Percentiles rank a stretch among this genome's conserved stretches.
These are phyloP conservation scores for Xiphophorus hellerii DNA, from an alignment of 2,113 vertebrate genomes.

Conservation along the genomic window DNA sequence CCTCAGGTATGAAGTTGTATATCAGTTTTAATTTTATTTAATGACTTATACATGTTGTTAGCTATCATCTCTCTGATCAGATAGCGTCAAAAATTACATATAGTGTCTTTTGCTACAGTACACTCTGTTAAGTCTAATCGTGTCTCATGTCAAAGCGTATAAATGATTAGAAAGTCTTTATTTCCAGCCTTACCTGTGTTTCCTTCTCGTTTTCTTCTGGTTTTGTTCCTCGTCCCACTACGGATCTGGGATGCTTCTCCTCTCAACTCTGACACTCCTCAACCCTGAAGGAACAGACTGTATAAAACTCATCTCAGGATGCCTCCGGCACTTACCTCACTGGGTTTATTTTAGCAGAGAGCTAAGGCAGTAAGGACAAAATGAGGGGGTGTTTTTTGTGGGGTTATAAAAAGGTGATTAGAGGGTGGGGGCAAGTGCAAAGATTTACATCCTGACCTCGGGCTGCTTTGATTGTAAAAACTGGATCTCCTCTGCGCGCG, in stretches of 20 bases:
- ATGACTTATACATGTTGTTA: background rate
- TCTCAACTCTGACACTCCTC: constrained; percentile 51
- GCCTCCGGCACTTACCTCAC: constrained; percentile 75
- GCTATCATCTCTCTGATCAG: background rate
- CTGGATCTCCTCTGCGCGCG: constrained; percentile 49
- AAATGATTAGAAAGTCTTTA: background rate
- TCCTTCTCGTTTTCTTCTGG: constrained; percentile 21
- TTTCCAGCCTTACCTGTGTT: constrained; percentile 54
- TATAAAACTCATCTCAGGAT: constrained; percentile 64
- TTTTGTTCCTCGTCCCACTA: constrained; percentile 20
- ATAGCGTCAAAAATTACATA: background rate
- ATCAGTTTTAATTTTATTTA: background rate
- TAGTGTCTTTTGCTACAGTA: no score
- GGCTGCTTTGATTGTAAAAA: constrained; percentile 74
- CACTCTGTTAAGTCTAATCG: background rate
- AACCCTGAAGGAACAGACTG: constrained; percentile 39
- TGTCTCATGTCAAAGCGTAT: background rate
- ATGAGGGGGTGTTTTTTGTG: constrained; percentile 21
- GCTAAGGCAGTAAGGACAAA: constrained; percentile 57
- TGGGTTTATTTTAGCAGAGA: constrained; percentile 76
- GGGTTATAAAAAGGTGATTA: constrained; percentile 45
- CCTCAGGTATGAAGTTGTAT: background rate
- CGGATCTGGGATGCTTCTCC: constrained; percentile 46
- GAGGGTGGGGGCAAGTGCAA: constrained; percentile 48
- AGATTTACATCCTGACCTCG: constrained; percentile 69